These are phyloP conservation scores for Menidia beryllina DNA, from an alignment of 2,113 vertebrate species.

Conservation along the genomic window DNA sequence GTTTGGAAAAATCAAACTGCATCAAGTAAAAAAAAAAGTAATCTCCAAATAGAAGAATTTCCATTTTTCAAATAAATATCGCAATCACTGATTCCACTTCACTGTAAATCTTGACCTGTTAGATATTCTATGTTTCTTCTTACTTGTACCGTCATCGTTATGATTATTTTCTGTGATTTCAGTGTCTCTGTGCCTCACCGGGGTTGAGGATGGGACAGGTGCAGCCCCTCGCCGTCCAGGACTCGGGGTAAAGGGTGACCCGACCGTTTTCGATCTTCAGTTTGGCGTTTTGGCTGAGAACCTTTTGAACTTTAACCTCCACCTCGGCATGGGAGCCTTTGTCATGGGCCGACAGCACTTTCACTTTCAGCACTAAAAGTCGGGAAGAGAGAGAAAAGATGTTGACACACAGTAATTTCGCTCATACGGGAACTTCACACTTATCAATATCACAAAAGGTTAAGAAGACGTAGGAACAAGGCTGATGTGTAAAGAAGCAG, in stretches of 20 bases:
- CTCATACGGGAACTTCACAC: not conserved
- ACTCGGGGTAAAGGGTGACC: conserved; percentile 92
- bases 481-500: not conserved
- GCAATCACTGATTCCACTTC: not conserved
- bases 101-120: not conserved
- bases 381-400: not conserved
- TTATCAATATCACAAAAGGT: not conserved
- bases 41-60: too few species aligned
- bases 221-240: conserved; percentile 96
- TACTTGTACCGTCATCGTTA: not conserved
- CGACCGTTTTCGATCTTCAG: conserved; percentile 89
- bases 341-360: conserved; percentile 95
- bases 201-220: conserved; percentile 98
- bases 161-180: not conserved
- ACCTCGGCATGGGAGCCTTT: conserved; percentile 98
- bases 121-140: not conserved
- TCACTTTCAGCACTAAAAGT: conserved; percentile 90
- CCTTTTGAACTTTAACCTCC: conserved; percentile 95
- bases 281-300: conserved; percentile 90
- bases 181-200: conserved; percentile 79
- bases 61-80: too few species aligned
- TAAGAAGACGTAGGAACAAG: not conserved
- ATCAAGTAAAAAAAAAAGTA: too few species aligned
- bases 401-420: too few species aligned
- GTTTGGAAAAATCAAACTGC: too few species aligned